Evolutionary conservation across 2,113 vertebrate species (phyloP).

Genomic region (Cyprinus carpio): DNA sequence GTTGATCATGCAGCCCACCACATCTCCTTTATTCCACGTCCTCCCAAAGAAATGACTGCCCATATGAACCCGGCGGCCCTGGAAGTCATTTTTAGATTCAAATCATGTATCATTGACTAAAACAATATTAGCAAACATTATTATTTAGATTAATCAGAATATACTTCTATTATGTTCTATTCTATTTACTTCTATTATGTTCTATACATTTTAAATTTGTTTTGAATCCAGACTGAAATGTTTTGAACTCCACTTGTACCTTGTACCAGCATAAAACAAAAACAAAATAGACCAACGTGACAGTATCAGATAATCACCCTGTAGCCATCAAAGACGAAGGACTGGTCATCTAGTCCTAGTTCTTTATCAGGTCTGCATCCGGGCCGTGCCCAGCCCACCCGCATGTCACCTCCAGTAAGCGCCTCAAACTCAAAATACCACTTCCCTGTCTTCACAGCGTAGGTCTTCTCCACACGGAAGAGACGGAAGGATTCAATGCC

Average conservation of each 20-base stretch:
- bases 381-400: constrained; percentile 94
- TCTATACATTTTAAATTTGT: neutral
- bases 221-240: too few relatives aligned
- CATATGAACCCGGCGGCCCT: constrained; percentile 93
- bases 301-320: constrained; percentile 77
- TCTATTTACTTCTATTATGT: neutral
- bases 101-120: neutral
- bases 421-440: constrained; percentile 99
- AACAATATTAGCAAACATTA: neutral
- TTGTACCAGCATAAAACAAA: neutral
- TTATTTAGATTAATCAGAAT: neutral
- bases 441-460: constrained; percentile 88
- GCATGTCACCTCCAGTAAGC: constrained; percentile 92
- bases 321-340: constrained; percentile 94
- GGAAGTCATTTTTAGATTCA: neutral
- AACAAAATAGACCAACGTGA: neutral
- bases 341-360: constrained; percentile 88
- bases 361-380: constrained; percentile 88
- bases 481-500: constrained; percentile 90
- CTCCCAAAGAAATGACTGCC: constrained; percentile 92
- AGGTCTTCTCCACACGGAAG: constrained; percentile 92
- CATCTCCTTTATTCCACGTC: constrained; percentile 90
- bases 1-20: constrained; percentile 98
- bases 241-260: neutral
- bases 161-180: neutral